These are phyloP conservation scores for Botrylloides violaceus DNA, from an alignment of 23 tunicate species.

Conservation along the genomic window DNA sequence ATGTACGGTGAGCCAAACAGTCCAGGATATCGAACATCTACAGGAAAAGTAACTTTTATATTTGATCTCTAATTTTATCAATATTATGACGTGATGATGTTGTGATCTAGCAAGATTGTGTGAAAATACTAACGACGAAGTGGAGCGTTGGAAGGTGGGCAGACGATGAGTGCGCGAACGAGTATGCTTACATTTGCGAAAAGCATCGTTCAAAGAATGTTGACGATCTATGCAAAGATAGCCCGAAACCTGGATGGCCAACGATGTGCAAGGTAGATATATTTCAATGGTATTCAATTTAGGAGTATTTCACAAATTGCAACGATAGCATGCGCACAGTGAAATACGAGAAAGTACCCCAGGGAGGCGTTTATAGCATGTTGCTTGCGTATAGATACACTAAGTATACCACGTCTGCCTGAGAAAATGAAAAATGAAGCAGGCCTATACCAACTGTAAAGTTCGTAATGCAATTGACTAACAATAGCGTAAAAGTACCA, in stretches of 20 bases:
- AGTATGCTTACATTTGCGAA: constrained; percentile 73
- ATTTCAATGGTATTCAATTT: not conserved
- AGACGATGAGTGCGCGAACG: constrained; percentile 39
- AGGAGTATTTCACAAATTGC: not conserved
- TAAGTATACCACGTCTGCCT: too few species aligned
- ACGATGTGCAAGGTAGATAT: constrained; percentile 33
- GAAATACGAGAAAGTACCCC: too few species aligned
- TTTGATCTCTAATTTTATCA: not conserved
- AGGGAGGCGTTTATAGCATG: too few species aligned
- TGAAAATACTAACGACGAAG: constrained; percentile 37
- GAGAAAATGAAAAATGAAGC: too few species aligned
- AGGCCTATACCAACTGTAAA: too few species aligned
- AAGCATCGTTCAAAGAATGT: constrained; percentile 46
- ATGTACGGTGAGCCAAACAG: constrained; percentile 76
- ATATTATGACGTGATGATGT: not conserved
- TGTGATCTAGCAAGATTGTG: constrained; percentile 65
- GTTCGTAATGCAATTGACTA: too few species aligned
- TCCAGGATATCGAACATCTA: constrained; percentile 36
- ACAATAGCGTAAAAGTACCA: too few species aligned
- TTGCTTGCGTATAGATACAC: too few species aligned
- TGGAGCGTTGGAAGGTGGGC: constrained; percentile 83
- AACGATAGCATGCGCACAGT: too few species aligned
- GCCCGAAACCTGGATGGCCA: constrained; percentile 35
- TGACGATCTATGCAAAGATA: constrained; percentile 57
- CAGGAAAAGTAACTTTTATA: constrained; percentile 16